Percentiles rank a stretch among this genome's conserved stretches.
phyloP scores from a whole-genome alignment of 2,888 invertebrate species.

The Brenthis hecate region DNA sequence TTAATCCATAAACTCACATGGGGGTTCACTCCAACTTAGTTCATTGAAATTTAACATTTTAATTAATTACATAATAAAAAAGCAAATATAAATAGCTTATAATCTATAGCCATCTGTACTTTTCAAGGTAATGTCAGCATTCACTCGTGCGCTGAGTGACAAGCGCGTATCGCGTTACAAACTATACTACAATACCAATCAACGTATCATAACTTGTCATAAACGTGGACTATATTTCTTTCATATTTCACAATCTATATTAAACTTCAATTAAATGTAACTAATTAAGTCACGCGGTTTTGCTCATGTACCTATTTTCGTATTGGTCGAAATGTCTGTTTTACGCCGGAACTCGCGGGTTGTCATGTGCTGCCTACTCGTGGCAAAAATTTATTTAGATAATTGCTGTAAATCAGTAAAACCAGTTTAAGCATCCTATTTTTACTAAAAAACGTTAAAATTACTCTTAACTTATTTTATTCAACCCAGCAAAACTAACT shows the following conservation, averaged over 20 bases:
- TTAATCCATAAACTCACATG: too few species aligned
- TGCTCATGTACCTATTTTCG: neutral
- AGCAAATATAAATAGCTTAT: neutral
- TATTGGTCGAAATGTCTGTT: neutral
- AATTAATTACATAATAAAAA: neutral
- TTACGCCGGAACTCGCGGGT: too few species aligned
- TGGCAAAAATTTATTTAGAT: too few species aligned
- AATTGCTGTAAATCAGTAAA: too few species aligned
- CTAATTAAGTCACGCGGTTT: neutral
- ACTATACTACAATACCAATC: slow-evolving; percentile 38
- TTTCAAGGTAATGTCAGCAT: slow-evolving; percentile 52
- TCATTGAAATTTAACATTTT: too few species aligned
- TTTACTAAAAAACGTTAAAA: neutral
- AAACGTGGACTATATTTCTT: slow-evolving; percentile 31
- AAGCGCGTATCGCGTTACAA: slow-evolving; percentile 37
- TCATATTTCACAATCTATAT: slow-evolving; percentile 26
- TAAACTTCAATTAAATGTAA: neutral
- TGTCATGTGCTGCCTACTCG: too few species aligned
- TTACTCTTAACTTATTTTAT: slow-evolving; percentile 8
- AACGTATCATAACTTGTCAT: slow-evolving; percentile 32
- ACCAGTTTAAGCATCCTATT: too few species aligned
- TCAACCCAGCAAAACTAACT: slow-evolving; percentile 1
- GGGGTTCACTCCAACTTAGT: too few species aligned
- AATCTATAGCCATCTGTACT: slow-evolving; percentile 44
- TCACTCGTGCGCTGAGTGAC: slow-evolving; percentile 45